Evolutionary conservation across 37 sponge, comb jelly and placozoan species (phyloP).

Genomic region (Aphrocallistes beatrix): DNA sequence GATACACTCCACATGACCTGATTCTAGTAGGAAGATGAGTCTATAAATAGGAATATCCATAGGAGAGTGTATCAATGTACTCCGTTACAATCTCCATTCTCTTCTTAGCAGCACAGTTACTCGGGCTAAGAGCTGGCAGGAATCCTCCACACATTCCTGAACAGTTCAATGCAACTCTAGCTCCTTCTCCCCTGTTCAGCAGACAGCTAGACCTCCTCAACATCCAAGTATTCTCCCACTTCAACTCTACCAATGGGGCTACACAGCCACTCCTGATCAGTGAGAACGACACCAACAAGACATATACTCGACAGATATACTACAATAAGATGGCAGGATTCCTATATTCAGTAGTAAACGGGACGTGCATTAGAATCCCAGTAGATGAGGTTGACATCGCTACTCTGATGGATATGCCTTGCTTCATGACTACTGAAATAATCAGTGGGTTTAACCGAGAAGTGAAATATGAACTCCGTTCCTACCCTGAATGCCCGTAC

Average conservation of each 20-base stretch:
- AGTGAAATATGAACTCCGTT: not conserved
- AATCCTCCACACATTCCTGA: not conserved
- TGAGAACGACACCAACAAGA: not conserved
- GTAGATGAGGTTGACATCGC: not conserved
- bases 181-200: not conserved
- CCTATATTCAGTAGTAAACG: not conserved
- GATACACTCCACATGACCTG: too few species aligned
- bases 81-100: too few species aligned
- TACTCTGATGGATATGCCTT: not conserved
- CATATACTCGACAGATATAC: not conserved
- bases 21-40: too few species aligned
- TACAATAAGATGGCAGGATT: not conserved
- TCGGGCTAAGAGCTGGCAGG: too few species aligned
- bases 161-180: not conserved
- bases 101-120: too few species aligned
- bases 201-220: not conserved
- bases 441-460: not conserved
- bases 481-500: not conserved
- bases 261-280: not conserved
- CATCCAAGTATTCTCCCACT: not conserved
- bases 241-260: not conserved
- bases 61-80: too few species aligned
- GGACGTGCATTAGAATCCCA: not conserved
- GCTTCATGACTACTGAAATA: not conserved
- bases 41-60: too few species aligned